Conservation (phyloP, 2,113 vertebrate genomes). For the Mesocricetus auratus region DNA sequence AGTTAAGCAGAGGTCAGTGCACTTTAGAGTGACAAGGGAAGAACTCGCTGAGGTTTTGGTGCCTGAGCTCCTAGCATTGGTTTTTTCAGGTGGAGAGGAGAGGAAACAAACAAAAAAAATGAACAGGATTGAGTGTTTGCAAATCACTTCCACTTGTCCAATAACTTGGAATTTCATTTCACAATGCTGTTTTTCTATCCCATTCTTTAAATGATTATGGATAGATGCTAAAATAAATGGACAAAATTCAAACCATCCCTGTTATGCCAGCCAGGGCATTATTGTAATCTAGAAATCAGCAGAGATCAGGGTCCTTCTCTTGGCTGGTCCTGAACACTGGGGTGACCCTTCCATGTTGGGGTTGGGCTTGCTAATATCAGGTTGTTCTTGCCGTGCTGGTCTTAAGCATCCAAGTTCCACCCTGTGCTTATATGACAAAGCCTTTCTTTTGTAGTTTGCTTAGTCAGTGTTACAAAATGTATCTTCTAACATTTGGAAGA, state of each 20-base stretch:
- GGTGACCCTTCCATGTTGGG: neutral
- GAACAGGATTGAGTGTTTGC: neutral
- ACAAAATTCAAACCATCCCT: neutral
- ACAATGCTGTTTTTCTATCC: neutral
- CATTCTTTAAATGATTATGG: neutral
- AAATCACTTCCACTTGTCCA: neutral
- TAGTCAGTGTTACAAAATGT: constrained; percentile 17
- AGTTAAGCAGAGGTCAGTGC: neutral
- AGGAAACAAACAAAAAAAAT: neutral
- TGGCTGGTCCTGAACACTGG: neutral
- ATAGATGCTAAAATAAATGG: neutral
- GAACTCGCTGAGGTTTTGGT: neutral
- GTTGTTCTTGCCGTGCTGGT: neutral
- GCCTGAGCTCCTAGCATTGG: neutral
- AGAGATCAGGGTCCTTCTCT: neutral
- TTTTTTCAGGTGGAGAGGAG: accelerated
- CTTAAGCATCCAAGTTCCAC: constrained; percentile 7
- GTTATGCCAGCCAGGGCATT: no score
- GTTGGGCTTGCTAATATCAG: neutral
- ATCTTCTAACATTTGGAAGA: neutral
- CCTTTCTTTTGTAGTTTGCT: neutral
- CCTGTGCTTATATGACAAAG: neutral
- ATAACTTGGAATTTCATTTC: neutral
- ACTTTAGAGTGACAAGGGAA: neutral
- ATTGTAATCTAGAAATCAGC: neutral